Evolutionary conservation across 2,888 invertebrate species (phyloP).

Genomic region (Strigamia crassipes): DNA sequence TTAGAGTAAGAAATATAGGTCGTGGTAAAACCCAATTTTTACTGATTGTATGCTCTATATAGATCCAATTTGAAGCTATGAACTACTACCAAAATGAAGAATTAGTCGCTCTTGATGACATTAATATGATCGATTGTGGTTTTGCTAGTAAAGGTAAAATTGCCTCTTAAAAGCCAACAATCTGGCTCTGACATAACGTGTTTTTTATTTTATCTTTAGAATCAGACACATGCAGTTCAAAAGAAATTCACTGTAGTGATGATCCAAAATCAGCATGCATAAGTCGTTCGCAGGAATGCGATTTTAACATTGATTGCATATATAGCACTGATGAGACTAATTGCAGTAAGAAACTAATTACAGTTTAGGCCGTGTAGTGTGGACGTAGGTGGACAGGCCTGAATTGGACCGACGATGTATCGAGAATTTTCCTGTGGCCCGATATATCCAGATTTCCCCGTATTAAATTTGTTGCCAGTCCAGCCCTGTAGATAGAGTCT

Average conservation of each 20-base stretch:
- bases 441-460: no score
- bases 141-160: neutral
- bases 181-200: no score
- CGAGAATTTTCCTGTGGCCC: no score
- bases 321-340: neutral
- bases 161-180: neutral
- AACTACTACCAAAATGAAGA: neutral
- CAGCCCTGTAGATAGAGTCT: no score
- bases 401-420: no score
- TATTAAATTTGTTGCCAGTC: no score
- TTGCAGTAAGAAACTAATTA: neutral
- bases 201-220: neutral
- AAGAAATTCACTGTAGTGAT: neutral
- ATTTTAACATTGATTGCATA: neutral
- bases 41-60: neutral
- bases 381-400: no score
- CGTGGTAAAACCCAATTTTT: neutral
- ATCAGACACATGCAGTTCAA: neutral
- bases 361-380: neutral
- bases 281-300: neutral
- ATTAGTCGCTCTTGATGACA: neutral
- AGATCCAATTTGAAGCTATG: neutral
- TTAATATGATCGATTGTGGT: neutral
- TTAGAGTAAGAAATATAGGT: neutral
- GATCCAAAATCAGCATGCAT: neutral